Conservation (phyloP, 2,888 invertebrate genomes). For the Calameuta filiformis region DNA sequence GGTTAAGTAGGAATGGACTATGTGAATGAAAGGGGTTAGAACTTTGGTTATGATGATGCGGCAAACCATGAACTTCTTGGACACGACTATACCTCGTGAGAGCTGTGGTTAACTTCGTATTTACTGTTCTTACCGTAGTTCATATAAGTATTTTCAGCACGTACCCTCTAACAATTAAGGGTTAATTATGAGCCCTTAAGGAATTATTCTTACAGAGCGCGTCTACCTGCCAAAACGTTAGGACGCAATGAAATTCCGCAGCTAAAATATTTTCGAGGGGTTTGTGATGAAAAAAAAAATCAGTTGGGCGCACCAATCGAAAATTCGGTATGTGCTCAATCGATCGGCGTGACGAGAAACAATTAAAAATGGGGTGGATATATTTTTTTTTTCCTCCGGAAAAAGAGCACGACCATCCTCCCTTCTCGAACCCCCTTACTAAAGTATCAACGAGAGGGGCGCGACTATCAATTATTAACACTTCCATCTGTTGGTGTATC, state of each 20-base stretch:
- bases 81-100: slow-evolving; percentile 16
- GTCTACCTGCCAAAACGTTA: not conserved
- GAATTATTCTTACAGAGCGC: not conserved
- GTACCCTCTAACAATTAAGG: not conserved
- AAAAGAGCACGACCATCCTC: slow-evolving; percentile 14
- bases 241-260: not conserved
- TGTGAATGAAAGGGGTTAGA: slow-evolving; percentile 14
- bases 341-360: slow-evolving; percentile 25
- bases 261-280: not conserved
- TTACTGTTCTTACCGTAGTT: slow-evolving; percentile 2
- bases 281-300: not conserved
- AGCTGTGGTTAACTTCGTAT: slow-evolving; percentile 14
- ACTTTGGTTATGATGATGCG: slow-evolving; percentile 20
- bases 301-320: not conserved
- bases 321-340: not conserved
- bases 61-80: slow-evolving; percentile 20
- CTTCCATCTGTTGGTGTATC: slow-evolving; percentile 63
- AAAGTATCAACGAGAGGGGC: slow-evolving; percentile 52
- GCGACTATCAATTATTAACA: slow-evolving; percentile 65
- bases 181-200: not conserved
- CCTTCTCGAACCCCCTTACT: slow-evolving; percentile 8
- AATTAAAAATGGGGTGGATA: slow-evolving; percentile 25
- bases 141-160: not conserved
- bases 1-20: not conserved
- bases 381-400: slow-evolving; percentile 24